phyloP scores from a whole-genome alignment of 1,140 invertebrate genomes.

The Drosophila ambigua region DNA sequence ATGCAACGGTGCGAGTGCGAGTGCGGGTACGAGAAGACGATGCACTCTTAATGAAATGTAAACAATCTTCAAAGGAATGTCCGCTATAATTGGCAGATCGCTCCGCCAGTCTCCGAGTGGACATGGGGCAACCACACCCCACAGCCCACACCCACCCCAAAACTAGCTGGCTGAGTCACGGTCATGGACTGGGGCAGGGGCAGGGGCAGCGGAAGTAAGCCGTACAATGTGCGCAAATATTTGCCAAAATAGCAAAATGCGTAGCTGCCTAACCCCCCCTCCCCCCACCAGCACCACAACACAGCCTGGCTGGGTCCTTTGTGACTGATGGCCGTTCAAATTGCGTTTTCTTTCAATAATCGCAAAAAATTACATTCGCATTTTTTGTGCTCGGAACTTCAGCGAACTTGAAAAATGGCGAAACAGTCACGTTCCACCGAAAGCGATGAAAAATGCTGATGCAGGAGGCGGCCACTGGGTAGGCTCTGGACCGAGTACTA shows the following conservation, averaged over 20 bases:
- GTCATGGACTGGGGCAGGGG: no score
- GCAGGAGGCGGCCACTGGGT: constrained; percentile 9
- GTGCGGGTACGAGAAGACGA: constrained; percentile 9
- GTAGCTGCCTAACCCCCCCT: neutral
- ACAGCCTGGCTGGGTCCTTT: neutral
- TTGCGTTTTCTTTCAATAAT: constrained; percentile 67
- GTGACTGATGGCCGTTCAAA: constrained; percentile 59
- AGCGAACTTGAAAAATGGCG: constrained; percentile 66
- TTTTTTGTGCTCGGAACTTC: constrained; percentile 30
- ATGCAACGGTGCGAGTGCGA: constrained; percentile 30
- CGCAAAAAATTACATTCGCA: constrained; percentile 68
- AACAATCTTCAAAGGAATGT: constrained; percentile 79
- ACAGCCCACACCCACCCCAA: neutral
- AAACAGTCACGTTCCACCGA: constrained; percentile 66
- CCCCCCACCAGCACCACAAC: neutral
- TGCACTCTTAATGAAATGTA: constrained; percentile 79
- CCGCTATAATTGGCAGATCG: constrained; percentile 75
- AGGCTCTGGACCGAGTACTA: neutral
- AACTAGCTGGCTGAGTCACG: neutral
- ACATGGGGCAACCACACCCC: constrained; percentile 1
- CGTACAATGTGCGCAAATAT: constrained; percentile 48
- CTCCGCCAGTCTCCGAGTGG: neutral
- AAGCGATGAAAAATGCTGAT: constrained; percentile 59
- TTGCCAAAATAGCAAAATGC: constrained; percentile 48
- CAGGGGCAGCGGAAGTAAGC: constrained; percentile 31